Percentiles rank a stretch among this genome's conserved stretches.
These are phyloP conservation scores for Fulica atra DNA, from an alignment of 2,113 vertebrate genomes.

Conservation along the genomic window DNA sequence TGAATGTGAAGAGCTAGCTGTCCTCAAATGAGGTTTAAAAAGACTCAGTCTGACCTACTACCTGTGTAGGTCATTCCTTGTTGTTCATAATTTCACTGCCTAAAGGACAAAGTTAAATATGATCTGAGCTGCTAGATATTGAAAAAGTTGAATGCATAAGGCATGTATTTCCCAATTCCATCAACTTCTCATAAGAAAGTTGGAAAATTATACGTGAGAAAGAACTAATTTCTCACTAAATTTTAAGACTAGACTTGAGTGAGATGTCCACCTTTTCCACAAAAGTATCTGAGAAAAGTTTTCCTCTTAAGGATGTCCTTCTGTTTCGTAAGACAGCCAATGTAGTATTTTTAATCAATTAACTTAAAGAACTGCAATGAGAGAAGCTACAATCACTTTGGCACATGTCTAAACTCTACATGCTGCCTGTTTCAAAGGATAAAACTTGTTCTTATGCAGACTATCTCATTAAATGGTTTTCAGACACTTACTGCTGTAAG, in stretches of 20 bases:
- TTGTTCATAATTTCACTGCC: neutral
- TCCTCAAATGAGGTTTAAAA: neutral
- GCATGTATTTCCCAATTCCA: neutral
- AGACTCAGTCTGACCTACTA: neutral
- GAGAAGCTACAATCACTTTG: neutral
- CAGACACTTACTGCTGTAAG: neutral
- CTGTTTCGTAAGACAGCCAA: neutral
- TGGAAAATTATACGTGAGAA: neutral
- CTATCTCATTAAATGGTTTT: slow-evolving; percentile 33
- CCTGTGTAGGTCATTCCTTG: neutral
- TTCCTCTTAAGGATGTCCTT: neutral
- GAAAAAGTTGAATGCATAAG: neutral
- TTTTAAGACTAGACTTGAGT: neutral
- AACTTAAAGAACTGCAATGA: neutral
- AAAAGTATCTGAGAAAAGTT: neutral
- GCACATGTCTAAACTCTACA: neutral
- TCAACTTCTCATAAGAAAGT: neutral
- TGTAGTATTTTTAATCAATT: neutral
- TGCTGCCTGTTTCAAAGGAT: neutral
- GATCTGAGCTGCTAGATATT: neutral
- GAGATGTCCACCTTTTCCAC: neutral
- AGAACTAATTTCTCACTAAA: neutral
- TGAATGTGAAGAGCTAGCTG: neutral
- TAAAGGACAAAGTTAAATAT: neutral
- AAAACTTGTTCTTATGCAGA: neutral